Evolutionary conservation across 1,140 invertebrate genomes (phyloP).

Genomic region (Pseudomyrmex concolor): DNA sequence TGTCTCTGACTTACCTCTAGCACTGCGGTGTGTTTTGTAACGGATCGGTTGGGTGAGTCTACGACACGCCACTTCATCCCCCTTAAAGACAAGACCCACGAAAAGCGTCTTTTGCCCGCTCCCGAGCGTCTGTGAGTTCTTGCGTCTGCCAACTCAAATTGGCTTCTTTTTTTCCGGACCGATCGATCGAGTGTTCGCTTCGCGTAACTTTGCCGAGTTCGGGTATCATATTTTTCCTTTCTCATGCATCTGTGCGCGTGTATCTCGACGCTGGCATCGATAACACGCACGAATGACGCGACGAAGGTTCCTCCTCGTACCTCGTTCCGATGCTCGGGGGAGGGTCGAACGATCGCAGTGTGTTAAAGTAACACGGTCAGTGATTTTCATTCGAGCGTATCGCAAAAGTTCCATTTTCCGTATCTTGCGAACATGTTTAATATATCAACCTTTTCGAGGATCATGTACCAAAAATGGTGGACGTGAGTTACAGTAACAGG

Average conservation of each 20-base stretch:
- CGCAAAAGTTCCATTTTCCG: constrained; percentile 2
- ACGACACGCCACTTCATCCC: constrained; percentile 55
- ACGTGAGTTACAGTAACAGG: not conserved
- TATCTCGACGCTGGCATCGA: constrained; percentile 26
- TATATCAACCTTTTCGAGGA: not conserved
- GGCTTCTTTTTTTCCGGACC: constrained; percentile 11
- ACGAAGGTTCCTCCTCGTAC: constrained; percentile 27
- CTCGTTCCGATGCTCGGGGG: not conserved
- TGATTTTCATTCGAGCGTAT: constrained; percentile 42
- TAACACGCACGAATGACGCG: constrained; percentile 53
- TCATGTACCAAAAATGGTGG: not conserved
- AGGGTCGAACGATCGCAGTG: constrained; percentile 18
- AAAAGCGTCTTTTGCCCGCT: constrained; percentile 23
- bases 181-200: constrained; percentile 26
- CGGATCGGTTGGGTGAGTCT: constrained; percentile 80
- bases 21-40: constrained; percentile 73
- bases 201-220: not conserved
- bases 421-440: constrained; percentile 14
- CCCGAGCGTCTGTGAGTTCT: constrained; percentile 25
- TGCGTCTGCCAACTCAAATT: constrained; percentile 10
- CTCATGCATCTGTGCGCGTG: constrained; percentile 47
- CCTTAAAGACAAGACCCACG: constrained; percentile 5
- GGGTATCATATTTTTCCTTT: constrained; percentile 50
- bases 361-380: constrained; percentile 35
- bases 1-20: constrained; percentile 77